Percentiles rank a stretch among this genome's conserved stretches.
phyloP scores from a whole-genome alignment of 2,797 vertebrate genomes.

The Otolemur crassicaudatus region DNA sequence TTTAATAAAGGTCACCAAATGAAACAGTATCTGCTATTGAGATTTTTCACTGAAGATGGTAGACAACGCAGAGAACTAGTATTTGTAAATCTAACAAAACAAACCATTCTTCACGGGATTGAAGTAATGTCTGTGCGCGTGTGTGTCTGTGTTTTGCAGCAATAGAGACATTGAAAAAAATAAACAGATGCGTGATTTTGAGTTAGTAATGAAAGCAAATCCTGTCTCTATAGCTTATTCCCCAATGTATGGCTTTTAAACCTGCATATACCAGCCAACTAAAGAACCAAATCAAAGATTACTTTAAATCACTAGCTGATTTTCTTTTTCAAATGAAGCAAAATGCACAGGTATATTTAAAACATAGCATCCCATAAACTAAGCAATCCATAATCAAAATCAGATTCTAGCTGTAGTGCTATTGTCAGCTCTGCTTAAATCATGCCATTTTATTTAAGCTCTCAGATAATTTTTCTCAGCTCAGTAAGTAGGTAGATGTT shows the following conservation, averaged over 20 bases:
- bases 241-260: slow-evolving; percentile 62
- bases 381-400: slow-evolving; percentile 76
- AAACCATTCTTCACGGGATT: slow-evolving; percentile 16
- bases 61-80: slow-evolving; percentile 8
- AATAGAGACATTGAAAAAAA: slow-evolving; percentile 38
- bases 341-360: slow-evolving; percentile 67
- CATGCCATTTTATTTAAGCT: slow-evolving; percentile 55
- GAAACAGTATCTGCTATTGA: slow-evolving; percentile 24
- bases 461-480: slow-evolving; percentile 65
- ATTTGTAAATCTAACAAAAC: slow-evolving; percentile 62
- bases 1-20: slow-evolving; percentile 44
- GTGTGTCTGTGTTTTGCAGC: not conserved
- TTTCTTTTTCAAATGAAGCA: slow-evolving; percentile 74
- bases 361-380: slow-evolving; percentile 68
- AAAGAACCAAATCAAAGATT: slow-evolving; percentile 78
- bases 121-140: not conserved
- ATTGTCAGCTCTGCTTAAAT: slow-evolving; percentile 73
- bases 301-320: slow-evolving; percentile 73
- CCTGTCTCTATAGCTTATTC: slow-evolving; percentile 77
- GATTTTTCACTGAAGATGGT: not conserved
- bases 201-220: slow-evolving; percentile 68
- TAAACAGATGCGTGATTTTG: slow-evolving; percentile 79
- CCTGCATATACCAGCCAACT: slow-evolving; percentile 68
- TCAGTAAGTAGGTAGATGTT: slow-evolving; percentile 69
- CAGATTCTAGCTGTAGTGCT: slow-evolving; percentile 55